Conservation (phyloP, 2,888 invertebrate species). For the Peribatodes rhomboidaria region DNA sequence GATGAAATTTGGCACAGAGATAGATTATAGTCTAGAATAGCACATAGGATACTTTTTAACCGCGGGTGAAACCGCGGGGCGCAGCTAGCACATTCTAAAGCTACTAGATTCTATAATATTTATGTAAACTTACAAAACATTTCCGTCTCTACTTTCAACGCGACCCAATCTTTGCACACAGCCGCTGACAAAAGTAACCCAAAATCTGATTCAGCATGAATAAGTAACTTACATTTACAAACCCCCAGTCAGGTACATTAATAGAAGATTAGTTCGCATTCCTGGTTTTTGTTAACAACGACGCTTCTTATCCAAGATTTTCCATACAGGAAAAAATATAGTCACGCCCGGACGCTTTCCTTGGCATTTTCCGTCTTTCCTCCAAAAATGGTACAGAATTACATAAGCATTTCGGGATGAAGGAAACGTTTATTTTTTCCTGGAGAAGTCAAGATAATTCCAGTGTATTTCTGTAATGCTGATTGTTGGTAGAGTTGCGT, state of each 20-base stretch:
- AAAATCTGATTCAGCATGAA: slow-evolving; percentile 12
- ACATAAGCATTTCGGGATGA: slow-evolving; percentile 33
- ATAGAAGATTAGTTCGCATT: slow-evolving; percentile 27
- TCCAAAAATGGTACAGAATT: slow-evolving; percentile 28
- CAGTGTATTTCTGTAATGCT: slow-evolving; percentile 13
- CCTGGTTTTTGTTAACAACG: slow-evolving; percentile 21
- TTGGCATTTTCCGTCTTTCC: slow-evolving; percentile 25
- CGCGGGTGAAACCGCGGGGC: too few species aligned
- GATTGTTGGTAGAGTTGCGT: slow-evolving; percentile 10
- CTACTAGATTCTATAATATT: not conserved
- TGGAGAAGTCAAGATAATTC: slow-evolving; percentile 29
- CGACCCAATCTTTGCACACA: not conserved
- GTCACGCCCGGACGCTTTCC: slow-evolving; percentile 27
- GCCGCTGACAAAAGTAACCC: slow-evolving; percentile 9
- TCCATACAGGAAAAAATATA: slow-evolving; percentile 33
- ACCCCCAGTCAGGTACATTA: slow-evolving; percentile 19
- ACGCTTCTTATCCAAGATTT: slow-evolving; percentile 23
- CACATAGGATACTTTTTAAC: too few species aligned
- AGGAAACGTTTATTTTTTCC: slow-evolving; percentile 35
- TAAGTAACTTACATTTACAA: slow-evolving; percentile 15
- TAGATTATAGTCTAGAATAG: too few species aligned
- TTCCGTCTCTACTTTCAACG: not conserved
- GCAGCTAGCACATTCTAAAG: too few species aligned
- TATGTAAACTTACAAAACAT: not conserved
- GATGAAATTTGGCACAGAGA: too few species aligned